Evolutionary conservation across 1,140 invertebrate genomes (phyloP), one percentile per base, ranked within the genome.

Genomic region (Antheraea mylitta): DNA sequence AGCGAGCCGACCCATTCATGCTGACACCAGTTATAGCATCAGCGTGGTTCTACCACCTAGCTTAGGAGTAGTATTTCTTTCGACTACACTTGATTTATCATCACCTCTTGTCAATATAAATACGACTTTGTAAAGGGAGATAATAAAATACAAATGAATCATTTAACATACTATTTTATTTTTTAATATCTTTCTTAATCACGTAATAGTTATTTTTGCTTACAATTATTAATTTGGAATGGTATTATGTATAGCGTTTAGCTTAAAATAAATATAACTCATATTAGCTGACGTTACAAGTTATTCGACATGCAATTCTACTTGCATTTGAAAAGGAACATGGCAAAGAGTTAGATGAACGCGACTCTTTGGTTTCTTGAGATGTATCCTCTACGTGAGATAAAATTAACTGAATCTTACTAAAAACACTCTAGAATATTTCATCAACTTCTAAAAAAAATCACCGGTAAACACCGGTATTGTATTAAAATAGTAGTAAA

Each of bases 191-290:
- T 59, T 80, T 83, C 78, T 81, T 87, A 90, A 88, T 88, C 81
- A 87, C 77, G 82, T 85, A 84, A 83, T 88, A 80, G 86, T 88
- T 83, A 86, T 78, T 83, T 82, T 86, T 81, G 85, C 87, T 89
- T 91, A 91, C 84, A 90, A 80, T 88, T 87, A 80, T 87, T 88
- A 89, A 90, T 90, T 91, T 91, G 89, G 89, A 91, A 91, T 91
- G 89, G 82, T 89, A 90, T 86, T 83, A 67, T 72, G 59, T 82
- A 81, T 85, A 89, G 79, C 78, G 75, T 85, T 89, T 88, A 89
- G 77, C 87, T 91, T 89, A 91, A 83, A 89, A 89, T 89, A 89
- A 89, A 90, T 90, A 87, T 87, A 87, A 85, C 79, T 79, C 79
- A 79, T 76, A 77, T 72, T 77, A 70, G 73, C 72, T 80, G 82